Base-by-base conservation (phyloP, 2,113 vertebrate genomes). In the Pelodiscus sinensis region DNA sequence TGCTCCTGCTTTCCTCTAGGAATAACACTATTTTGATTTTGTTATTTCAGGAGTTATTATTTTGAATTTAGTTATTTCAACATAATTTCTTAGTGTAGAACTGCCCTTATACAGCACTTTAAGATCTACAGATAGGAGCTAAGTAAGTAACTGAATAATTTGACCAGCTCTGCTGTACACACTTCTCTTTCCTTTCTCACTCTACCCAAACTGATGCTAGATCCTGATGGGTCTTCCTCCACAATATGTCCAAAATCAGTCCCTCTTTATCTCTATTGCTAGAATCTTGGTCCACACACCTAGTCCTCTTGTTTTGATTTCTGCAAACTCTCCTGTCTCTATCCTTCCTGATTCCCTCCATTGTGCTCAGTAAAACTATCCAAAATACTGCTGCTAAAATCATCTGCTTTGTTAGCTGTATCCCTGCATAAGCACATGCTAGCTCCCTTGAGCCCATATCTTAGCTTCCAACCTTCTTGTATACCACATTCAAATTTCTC, bases 371-470 rank as follows among this genome's bases (percentile, higher is more conserved):
- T 80, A 65, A 82, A 80, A 25, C n/a, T 38, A 80, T 84, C 31
- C 38, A 65, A 90, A 93, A 19, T 18, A 14, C 2, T 62, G 9
- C 38, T 89, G 54, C 38, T 77, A 89, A 94, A 82, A 55, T 25
- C 16, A 18, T 56, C 88, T 84, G 35, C 35, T 60, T 1, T 0
- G 1, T 0, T 58, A 44, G 35, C 65, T 0, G 0, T 73, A 78
- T 24, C 1, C 11, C 1, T 3, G 24, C 38, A 89, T 68, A 92
- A 87, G 89, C 31, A 92, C 87, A 88, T 52, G 65, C 8, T 24
- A 75, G 71, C 35, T 44, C 38, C 35, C 25, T 82, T 0, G 0
- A 27, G 55, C 21, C 92, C 73, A 78, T 87, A 52, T 60, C 52
- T 88, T 15, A 14, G n/a, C 22, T 87, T 60, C 31, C 31, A 88